Evolutionary conservation across 2,113 vertebrate species (phyloP).

Genomic region (Datnioides undecimradiatus): DNA sequence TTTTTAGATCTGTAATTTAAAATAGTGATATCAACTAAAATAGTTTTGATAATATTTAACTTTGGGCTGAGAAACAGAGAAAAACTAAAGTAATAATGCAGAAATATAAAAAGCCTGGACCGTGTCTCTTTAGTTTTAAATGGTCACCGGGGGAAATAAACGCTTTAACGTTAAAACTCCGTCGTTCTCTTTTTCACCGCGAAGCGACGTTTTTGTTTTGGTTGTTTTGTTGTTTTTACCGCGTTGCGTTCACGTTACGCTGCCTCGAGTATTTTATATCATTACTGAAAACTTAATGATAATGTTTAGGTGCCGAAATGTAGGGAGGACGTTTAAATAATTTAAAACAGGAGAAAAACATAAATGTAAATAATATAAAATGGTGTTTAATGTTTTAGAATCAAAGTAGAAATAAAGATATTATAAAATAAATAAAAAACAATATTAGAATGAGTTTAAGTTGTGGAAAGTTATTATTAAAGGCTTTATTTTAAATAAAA

Average conservation of each 20-base stretch:
- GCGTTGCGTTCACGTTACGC: not conserved
- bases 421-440: not conserved
- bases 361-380: no score
- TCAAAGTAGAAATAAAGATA: not conserved
- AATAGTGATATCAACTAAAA: not conserved
- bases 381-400: no score
- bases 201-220: not conserved
- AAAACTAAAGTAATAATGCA: not conserved
- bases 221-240: not conserved
- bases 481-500: not conserved
- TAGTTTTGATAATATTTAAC: not conserved
- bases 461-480: not conserved
- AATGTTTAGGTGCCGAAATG: not conserved
- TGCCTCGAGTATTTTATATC: not conserved
- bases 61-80: not conserved
- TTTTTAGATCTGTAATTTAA: not conserved
- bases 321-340: not conserved
- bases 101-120: constrained; percentile 4
- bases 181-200: not conserved
- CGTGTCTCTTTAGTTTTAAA: not conserved
- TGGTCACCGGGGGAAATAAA: not conserved
- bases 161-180: not conserved
- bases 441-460: not conserved
- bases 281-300: not conserved
- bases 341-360: not conserved